A percentile compares a stretch with the other conserved stretches of the same genome.
Evolutionary conservation across 2,888 invertebrate species (phyloP).

Genomic region (Gymnoscelis rufifasciata): DNA sequence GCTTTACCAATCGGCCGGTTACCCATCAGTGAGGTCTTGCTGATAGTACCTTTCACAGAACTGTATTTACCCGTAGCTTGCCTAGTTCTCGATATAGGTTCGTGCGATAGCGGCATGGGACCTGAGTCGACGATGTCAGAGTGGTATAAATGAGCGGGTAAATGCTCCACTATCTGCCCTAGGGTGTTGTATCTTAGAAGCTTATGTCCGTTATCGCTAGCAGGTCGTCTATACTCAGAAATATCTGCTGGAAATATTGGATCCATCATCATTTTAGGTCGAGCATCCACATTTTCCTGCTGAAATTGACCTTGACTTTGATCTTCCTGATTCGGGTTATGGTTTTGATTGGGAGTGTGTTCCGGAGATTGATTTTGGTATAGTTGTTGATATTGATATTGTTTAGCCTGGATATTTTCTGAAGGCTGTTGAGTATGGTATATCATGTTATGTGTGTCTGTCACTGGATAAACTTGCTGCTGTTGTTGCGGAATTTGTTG

Average conservation of each 20-base stretch:
- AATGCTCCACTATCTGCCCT: constrained; percentile 60
- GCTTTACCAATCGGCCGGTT: constrained; percentile 41
- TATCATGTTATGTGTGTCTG: constrained; percentile 28
- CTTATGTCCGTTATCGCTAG: constrained; percentile 27
- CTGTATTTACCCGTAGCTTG: constrained; percentile 32
- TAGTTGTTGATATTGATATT: too few relatives aligned
- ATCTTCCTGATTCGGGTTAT: too few relatives aligned
- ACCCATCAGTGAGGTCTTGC: constrained; percentile 60
- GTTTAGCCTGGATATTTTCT: neutral
- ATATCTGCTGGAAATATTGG: constrained; percentile 56
- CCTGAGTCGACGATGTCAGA: constrained; percentile 30
- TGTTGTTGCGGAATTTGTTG: constrained; percentile 30
- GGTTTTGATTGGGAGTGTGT: too few relatives aligned
- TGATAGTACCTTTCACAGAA: constrained; percentile 58
- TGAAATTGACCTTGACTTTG: constrained; percentile 1
- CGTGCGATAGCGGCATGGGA: too few relatives aligned
- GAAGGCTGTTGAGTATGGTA: neutral
- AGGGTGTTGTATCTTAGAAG: constrained; percentile 55
- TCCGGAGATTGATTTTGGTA: constrained; percentile 9
- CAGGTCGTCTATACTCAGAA: constrained; percentile 33
- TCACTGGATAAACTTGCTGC: constrained; percentile 36
- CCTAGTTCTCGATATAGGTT: constrained; percentile 28
- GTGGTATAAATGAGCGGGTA: constrained; percentile 47
- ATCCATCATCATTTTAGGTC: constrained; percentile 38
- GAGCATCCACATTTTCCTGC: constrained; percentile 16